phyloP scores from a whole-genome alignment of 2,113 vertebrate species.

The Neoarius graeffei region DNA sequence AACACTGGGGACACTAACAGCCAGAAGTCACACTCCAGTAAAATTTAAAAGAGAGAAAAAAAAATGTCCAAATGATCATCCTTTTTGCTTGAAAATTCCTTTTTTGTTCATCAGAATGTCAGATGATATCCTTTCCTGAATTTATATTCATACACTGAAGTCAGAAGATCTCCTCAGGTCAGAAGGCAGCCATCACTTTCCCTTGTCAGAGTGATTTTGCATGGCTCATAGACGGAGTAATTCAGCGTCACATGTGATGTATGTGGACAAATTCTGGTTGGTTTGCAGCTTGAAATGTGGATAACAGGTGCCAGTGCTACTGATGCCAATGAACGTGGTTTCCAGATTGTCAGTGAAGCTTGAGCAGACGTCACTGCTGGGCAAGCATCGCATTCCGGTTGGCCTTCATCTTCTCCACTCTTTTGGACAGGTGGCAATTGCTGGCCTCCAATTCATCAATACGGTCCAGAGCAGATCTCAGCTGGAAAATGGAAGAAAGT shows the following conservation, averaged over 20 bases:
- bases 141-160: neutral
- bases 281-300: neutral
- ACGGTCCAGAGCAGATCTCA: constrained; percentile 87
- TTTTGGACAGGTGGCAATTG: constrained; percentile 87
- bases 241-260: neutral
- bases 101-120: neutral
- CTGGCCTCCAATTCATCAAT: constrained; percentile 87
- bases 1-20: neutral
- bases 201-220: neutral
- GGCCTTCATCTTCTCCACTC: constrained; percentile 96
- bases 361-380: constrained; percentile 59
- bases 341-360: neutral
- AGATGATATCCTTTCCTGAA: neutral
- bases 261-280: neutral
- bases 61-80: neutral
- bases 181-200: neutral
- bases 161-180: neutral
- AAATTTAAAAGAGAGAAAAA: neutral
- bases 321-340: constrained; percentile 18
- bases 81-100: neutral
- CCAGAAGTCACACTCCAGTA: constrained; percentile 3
- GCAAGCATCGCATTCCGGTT: constrained; percentile 81
- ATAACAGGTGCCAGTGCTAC: constrained; percentile 18
- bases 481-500: constrained; percentile 66
- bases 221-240: neutral